Evolutionary conservation across 2,797 vertebrate genomes (phyloP).

Genomic region (Chanos chanos): DNA sequence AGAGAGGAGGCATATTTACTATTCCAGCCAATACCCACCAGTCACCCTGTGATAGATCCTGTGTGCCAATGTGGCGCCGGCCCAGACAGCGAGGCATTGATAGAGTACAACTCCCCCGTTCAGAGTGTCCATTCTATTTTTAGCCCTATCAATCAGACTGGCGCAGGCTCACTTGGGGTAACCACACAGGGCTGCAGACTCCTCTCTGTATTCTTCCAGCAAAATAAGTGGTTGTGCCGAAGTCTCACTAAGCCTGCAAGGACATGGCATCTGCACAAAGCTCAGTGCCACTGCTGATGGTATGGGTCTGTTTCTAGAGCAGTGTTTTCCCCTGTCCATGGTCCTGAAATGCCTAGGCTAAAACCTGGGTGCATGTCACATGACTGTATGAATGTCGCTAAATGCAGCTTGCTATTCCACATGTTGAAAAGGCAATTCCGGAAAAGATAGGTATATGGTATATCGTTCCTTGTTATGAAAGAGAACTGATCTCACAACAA

Average conservation of each 20-base stretch:
- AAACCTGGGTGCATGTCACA: background rate
- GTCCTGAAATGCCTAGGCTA: slow-evolving; percentile 1
- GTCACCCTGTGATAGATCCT: slow-evolving; percentile 23
- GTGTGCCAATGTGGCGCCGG: slow-evolving; percentile 22
- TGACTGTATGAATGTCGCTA: no score
- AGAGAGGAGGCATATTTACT: slow-evolving; percentile 40
- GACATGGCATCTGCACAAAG: slow-evolving; percentile 18
- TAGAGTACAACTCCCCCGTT: slow-evolving; percentile 60
- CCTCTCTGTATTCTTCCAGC: slow-evolving; percentile 15
- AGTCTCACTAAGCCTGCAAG: no score
- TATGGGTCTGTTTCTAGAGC: no score
- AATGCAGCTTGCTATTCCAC: no score
- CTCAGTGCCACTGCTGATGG: no score
- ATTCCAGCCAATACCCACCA: slow-evolving; percentile 15
- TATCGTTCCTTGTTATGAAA: no score
- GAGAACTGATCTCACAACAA: no score
- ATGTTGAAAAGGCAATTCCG: no score
- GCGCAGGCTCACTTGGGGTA: slow-evolving; percentile 9
- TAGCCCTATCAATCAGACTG: slow-evolving; percentile 57
- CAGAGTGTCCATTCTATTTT: slow-evolving; percentile 61
- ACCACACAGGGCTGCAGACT: slow-evolving; percentile 13
- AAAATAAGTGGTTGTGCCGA: no score
- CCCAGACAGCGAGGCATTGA: slow-evolving; percentile 57
- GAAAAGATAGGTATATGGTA: no score
- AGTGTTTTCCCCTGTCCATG: background rate